A percentile compares a stretch with the other conserved stretches of the same genome.
phyloP scores from a whole-genome alignment of 2,797 vertebrate species.

The Mormyrops boulengeri region DNA sequence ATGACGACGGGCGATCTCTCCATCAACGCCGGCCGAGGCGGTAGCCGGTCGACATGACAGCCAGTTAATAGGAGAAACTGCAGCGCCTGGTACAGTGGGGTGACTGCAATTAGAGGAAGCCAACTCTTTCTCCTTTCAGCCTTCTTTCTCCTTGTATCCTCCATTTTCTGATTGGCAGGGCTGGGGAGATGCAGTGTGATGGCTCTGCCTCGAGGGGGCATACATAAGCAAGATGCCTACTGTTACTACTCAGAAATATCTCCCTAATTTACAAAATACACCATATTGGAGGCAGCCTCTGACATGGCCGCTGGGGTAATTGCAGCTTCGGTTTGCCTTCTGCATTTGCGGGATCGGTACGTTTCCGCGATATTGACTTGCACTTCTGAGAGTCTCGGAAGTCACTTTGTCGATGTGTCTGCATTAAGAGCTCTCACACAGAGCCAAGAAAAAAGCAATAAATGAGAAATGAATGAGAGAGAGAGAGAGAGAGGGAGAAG shows the following conservation, averaged over 20 bases:
- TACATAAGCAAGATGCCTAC: not conserved
- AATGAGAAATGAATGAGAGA: not conserved
- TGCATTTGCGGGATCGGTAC: not conserved
- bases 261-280: not conserved
- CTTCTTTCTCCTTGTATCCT: not conserved
- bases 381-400: not conserved
- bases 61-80: constrained; percentile 7
- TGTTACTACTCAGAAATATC: not conserved
- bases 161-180: not conserved
- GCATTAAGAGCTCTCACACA: not conserved
- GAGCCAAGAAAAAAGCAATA: not conserved
- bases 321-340: not conserved
- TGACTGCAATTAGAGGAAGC: not conserved
- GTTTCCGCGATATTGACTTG: not conserved
- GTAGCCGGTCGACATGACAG: constrained; percentile 2
- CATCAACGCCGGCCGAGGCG: not conserved
- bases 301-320: not conserved
- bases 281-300: not conserved
- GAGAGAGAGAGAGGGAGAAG: not conserved
- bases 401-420: not conserved
- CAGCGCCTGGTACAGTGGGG: not conserved
- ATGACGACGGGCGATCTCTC: not conserved
- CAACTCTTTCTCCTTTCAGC: not conserved
- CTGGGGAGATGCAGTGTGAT: not conserved
- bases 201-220: not conserved